Evolutionary conservation across 2,888 invertebrate genomes (phyloP).

Genomic region (Apodemia zela): DNA sequence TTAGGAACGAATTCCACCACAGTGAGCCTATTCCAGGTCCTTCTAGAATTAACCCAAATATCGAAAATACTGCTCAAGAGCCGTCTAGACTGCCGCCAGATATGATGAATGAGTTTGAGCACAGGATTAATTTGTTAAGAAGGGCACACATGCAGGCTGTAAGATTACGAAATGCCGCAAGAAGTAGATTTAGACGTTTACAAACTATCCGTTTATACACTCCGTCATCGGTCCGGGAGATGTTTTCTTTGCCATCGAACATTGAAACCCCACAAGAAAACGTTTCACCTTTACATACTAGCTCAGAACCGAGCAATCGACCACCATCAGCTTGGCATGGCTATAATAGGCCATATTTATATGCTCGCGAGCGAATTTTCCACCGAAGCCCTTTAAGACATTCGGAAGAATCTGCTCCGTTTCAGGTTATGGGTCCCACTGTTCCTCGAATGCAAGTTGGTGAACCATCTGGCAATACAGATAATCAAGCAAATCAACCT

Average conservation of each 20-base stretch:
- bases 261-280: conserved; percentile 46
- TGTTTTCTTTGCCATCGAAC: conserved; percentile 54
- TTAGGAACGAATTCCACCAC: conserved; percentile 38
- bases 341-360: conserved; percentile 42
- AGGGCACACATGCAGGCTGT: conserved; percentile 67
- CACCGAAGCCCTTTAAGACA: conserved; percentile 34
- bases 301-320: conserved; percentile 38
- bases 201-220: conserved; percentile 68
- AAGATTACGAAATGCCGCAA: conserved; percentile 59
- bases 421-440: conserved; percentile 53
- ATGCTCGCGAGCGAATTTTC: conserved; percentile 43
- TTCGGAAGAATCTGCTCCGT: conserved; percentile 43
- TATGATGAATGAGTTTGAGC: conserved; percentile 53
- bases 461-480: conserved; percentile 53
- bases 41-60: conserved; percentile 22
- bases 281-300: conserved; percentile 38
- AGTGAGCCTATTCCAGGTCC: conserved; percentile 56
- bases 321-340: conserved; percentile 44
- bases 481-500: conserved; percentile 42
- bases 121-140: conserved; percentile 62
- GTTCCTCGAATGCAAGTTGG: conserved; percentile 83
- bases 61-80: conserved; percentile 26
- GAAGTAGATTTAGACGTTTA: conserved; percentile 59
- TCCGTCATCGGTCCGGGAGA: conserved; percentile 66
- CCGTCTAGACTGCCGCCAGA: conserved; percentile 39